Base-by-base conservation (phyloP, 2,888 invertebrate species). In the Melinopterus prodromus region DNA sequence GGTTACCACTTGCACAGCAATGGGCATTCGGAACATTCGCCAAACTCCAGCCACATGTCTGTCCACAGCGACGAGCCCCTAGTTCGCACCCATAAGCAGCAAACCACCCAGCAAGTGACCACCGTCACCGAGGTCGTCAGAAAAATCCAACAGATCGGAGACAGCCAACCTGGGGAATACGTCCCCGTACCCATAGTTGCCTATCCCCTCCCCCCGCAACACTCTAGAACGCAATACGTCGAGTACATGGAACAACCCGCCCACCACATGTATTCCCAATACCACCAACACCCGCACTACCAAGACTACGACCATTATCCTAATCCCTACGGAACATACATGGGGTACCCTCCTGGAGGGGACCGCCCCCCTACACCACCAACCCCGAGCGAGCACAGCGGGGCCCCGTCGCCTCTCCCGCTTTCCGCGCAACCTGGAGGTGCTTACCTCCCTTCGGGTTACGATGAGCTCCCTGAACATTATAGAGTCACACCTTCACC, bases 61-160 rank as follows among this genome's bases (percentile, higher is more conserved):
- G 89, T 90, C 81, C 90, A 91, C 84, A 90, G 90, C 86, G 90
- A 90, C 81, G 91, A 91, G 83, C 90, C 90, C 79, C 87, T 90
- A 88, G 92, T 93, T 84, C 91, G 93, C 82, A 92, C 92, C 81
- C 93, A 93, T 86, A 93, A 93, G 86, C 93, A 93, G 87, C 93
- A 93, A 86, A 93, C 92, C 79, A 93, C 93, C 76, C 93, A 94
- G 87, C 90, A 94, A 92, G 93, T 94, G 86, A 94, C 94, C 80
- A 93, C 93, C 53, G 93, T 94, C 82, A 94, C 93, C 79, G 94
- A 94, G 89, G 93, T 94, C 75, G 93, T 93, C 72, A 91, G 93
- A 82, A 93, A 93, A 87, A 92, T 93, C 76, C 90, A 90, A 83
- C 92, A 92, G 84, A 89, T 92, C 84, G 92, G 91, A 80, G 92